Percentiles rank a stretch among this genome's conserved stretches.
These are phyloP conservation scores for Pyxicephalus adspersus DNA, from an alignment of 2,113 vertebrate species.

Conservation along the genomic window DNA sequence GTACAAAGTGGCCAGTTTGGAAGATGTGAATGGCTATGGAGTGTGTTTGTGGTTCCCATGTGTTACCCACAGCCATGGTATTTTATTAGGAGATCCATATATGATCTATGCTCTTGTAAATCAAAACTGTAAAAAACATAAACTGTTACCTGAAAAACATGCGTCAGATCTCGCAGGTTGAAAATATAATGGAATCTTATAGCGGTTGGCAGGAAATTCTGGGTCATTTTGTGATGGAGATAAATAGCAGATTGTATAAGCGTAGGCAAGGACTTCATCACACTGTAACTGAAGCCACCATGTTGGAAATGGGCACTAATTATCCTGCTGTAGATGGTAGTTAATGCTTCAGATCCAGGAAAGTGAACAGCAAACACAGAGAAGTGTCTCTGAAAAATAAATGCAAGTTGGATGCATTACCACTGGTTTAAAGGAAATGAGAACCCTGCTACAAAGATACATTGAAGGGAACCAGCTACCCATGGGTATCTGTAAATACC, in stretches of 20 bases:
- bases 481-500: too few species aligned
- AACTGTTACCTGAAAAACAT: constrained; percentile 71
- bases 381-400: constrained; percentile 74
- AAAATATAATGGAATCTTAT: constrained; percentile 81
- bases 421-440: too few species aligned
- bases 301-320: constrained; percentile 77
- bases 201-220: constrained; percentile 78
- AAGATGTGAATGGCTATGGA: too few species aligned
- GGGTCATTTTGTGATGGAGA: constrained; percentile 81
- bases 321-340: constrained; percentile 74
- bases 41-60: too few species aligned
- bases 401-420: neutral
- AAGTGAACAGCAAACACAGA: constrained; percentile 78
- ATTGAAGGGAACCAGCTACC: too few species aligned
- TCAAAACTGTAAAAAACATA: neutral
- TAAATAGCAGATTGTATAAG: constrained; percentile 72
- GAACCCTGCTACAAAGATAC: too few species aligned
- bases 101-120: neutral
- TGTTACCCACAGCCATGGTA: too few species aligned
- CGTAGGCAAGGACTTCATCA: constrained; percentile 72
- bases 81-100: too few species aligned
- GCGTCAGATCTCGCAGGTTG: constrained; percentile 76
- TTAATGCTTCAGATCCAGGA: constrained; percentile 68
- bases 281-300: constrained; percentile 75
- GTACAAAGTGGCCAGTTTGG: too few species aligned